Percentiles rank a stretch among this genome's conserved stretches.
Evolutionary conservation across 2,888 invertebrate genomes (phyloP).

Genomic region (Proisotoma minuta): DNA sequence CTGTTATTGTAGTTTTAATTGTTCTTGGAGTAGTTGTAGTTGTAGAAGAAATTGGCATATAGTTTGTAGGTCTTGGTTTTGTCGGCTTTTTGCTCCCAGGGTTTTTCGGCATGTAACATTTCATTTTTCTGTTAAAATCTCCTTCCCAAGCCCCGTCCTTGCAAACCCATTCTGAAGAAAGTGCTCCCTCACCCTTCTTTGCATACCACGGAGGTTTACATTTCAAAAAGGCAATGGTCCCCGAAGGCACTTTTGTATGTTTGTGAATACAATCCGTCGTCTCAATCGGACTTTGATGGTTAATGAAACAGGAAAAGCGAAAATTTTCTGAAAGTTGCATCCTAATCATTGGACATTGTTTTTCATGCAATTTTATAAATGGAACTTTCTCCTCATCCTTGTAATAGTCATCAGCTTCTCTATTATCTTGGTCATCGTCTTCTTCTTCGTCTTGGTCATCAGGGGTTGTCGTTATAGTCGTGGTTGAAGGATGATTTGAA

Average conservation of each 20-base stretch:
- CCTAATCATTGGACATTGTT: conserved; percentile 7
- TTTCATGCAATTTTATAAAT: neutral
- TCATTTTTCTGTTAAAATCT: conserved; percentile 16
- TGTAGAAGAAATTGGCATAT: neutral
- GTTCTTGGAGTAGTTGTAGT: conserved; percentile 7
- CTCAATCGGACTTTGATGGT: neutral
- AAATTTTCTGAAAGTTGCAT: conserved; percentile 6
- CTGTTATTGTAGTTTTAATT: neutral
- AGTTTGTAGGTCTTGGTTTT: neutral
- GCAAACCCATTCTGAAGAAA: conserved; percentile 21
- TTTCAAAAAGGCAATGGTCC: conserved; percentile 12
- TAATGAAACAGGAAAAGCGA: conserved; percentile 1
- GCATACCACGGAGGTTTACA: conserved; percentile 22
- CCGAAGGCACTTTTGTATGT: conserved; percentile 4
- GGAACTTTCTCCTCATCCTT: neutral
- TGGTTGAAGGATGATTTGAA: neutral
- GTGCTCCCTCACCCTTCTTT: conserved; percentile 5
- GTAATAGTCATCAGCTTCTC: neutral
- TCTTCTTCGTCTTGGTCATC: neutral
- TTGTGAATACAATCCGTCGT: neutral
- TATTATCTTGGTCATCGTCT: neutral
- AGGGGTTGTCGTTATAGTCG: neutral
- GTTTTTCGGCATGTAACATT: neutral
- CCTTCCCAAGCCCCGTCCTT: conserved; percentile 25
- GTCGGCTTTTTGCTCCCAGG: neutral